phyloP scores from a whole-genome alignment of 2,888 invertebrate species.

The Listrodromus nycthemerus region DNA sequence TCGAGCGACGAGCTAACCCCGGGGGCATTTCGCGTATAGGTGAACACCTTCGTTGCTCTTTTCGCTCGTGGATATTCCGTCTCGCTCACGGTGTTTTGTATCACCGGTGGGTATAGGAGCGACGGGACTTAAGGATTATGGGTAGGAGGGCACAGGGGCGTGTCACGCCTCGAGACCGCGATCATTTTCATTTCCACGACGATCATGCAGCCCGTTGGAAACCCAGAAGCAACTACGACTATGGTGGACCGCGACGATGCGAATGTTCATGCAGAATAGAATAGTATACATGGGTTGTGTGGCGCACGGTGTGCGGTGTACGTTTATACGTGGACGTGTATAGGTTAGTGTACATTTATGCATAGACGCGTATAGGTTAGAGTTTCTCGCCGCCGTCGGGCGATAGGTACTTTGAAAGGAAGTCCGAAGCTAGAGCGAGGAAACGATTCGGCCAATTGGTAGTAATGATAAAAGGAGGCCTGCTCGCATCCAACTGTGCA shows the following conservation, averaged over 20 bases:
- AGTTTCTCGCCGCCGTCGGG: constrained; percentile 35
- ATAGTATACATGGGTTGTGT: constrained; percentile 21
- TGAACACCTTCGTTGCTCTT: constrained; percentile 35
- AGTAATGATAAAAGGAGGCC: constrained; percentile 73
- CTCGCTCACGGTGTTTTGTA: constrained; percentile 52
- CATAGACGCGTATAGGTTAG: not conserved
- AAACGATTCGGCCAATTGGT: constrained; percentile 75
- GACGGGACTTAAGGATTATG: constrained; percentile 70
- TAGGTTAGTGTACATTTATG: not conserved
- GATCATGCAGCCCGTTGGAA: constrained; percentile 63
- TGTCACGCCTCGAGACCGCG: constrained; percentile 67
- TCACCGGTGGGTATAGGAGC: constrained; percentile 59
- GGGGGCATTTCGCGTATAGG: constrained; percentile 72
- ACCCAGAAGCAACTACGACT: constrained; percentile 69
- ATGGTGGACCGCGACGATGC: constrained; percentile 52
- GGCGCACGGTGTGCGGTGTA: not conserved
- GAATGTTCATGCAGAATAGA: constrained; percentile 55
- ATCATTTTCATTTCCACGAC: constrained; percentile 77
- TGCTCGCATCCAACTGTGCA: constrained; percentile 39
- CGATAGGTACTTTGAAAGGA: constrained; percentile 55
- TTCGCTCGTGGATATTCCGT: constrained; percentile 37
- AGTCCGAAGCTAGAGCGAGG: constrained; percentile 62
- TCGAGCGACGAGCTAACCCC: constrained; percentile 67
- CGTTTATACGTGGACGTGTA: not conserved
- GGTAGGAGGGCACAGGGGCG: constrained; percentile 71